A percentile compares a stretch with the other conserved stretches of the same genome.
These are phyloP conservation scores for Tetranychus truncatus DNA, from an alignment of 2,888 invertebrate species.

Conservation along the genomic window DNA sequence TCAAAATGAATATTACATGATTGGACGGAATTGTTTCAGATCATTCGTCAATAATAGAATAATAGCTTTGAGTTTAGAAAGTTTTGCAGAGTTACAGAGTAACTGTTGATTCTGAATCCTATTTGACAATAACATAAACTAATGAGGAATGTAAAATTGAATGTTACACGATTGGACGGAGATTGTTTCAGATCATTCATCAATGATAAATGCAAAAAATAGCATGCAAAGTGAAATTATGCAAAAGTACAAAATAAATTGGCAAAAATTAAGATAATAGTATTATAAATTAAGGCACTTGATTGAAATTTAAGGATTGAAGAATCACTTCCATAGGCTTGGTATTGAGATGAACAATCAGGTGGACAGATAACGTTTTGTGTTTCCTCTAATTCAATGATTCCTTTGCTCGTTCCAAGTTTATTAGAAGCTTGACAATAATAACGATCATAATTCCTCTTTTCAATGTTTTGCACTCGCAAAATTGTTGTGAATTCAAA, in stretches of 20 bases:
- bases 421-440: conserved; percentile 74
- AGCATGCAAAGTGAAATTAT: no score
- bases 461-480: conserved; percentile 72
- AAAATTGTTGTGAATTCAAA: conserved; percentile 57
- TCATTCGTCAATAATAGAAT: no score
- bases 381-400: conserved; percentile 66
- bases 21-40: no score
- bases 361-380: conserved; percentile 81
- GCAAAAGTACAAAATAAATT: background rate
- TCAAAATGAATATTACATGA: no score
- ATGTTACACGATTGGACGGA: no score
- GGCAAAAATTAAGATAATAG: background rate
- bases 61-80: no score
- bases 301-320: background rate
- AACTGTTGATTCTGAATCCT: no score
- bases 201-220: no score
- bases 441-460: conserved; percentile 64
- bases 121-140: no score
- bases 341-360: conserved; percentile 44
- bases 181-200: no score
- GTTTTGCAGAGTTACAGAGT: no score
- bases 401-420: conserved; percentile 57
- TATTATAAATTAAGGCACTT: background rate
- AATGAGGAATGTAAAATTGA: no score
- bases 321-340: background rate